These are phyloP conservation scores for Bucco capensis DNA, from an alignment of 2,113 vertebrate genomes.

Conservation along the genomic window DNA sequence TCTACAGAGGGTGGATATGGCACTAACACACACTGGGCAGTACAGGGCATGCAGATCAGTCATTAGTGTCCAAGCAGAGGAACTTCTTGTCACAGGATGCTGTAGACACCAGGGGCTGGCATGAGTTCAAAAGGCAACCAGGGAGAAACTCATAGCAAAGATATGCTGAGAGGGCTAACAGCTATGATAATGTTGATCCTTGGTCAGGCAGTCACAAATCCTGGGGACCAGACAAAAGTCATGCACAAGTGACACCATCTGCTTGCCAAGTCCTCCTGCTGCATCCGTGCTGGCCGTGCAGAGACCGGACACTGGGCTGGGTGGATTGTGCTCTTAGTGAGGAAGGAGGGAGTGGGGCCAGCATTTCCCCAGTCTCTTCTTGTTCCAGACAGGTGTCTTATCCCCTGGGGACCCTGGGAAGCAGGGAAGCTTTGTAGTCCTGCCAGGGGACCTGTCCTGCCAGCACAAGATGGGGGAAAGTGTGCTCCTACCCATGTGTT, in stretches of 20 bases:
- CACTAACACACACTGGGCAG: accelerated
- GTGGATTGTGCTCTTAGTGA: not conserved
- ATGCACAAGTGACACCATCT: not conserved
- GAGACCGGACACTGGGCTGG: not conserved
- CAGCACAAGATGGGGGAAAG: accelerated
- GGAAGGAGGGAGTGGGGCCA: not conserved
- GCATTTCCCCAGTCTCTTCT: not conserved
- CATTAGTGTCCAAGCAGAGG: not conserved
- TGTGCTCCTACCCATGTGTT: accelerated
- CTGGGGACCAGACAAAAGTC: not conserved
- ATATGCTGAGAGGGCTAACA: not conserved
- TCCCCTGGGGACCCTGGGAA: not conserved
- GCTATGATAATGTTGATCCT: not conserved
- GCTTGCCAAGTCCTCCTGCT: not conserved
- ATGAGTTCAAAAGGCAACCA: not conserved
- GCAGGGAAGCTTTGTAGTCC: not conserved
- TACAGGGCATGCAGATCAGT: accelerated
- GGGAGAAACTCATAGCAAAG: not conserved
- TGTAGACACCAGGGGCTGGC: not conserved
- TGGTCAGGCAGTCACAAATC: not conserved
- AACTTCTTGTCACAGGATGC: not conserved
- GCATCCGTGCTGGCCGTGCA: accelerated
- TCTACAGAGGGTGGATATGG: not conserved
- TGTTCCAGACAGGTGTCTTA: not conserved
- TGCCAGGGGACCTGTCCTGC: not conserved